Conservation (phyloP, 2,888 invertebrate genomes). For the Isotomurus palustris region DNA sequence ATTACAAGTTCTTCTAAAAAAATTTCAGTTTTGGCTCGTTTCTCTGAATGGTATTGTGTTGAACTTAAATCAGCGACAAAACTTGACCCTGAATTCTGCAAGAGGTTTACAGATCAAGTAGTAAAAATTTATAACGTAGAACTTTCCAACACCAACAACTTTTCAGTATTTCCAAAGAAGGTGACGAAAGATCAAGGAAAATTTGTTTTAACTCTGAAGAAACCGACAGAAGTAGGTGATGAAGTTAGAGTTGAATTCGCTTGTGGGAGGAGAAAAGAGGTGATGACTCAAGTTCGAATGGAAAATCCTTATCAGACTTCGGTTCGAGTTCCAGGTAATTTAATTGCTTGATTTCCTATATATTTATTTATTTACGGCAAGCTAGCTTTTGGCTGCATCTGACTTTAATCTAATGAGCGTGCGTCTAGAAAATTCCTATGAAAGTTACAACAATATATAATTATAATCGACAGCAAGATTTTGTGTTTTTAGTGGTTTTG, state of each 20-base stretch:
- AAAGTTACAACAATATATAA: too few species aligned
- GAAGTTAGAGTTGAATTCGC: conserved; percentile 34
- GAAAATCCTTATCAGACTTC: conserved; percentile 41
- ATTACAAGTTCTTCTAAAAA: background rate
- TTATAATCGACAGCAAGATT: too few species aligned
- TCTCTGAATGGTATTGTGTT: conserved; percentile 43
- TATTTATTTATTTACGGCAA: background rate
- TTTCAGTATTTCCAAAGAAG: conserved; percentile 45
- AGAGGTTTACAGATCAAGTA: conserved; percentile 44
- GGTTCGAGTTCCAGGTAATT: conserved; percentile 41
- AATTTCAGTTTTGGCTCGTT: conserved; percentile 39
- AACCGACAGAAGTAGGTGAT: conserved; percentile 31
- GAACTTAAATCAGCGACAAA: conserved; percentile 41
- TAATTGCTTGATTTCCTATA: background rate
- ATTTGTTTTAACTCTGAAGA: conserved; percentile 40
- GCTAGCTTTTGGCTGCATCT: background rate
- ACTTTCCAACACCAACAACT: conserved; percentile 37
- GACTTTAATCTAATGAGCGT: too few species aligned
- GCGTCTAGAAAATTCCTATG: too few species aligned
- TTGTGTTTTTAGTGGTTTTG: too few species aligned
- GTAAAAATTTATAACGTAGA: conserved; percentile 43
- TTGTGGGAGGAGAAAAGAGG: conserved; percentile 25
- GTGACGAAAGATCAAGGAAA: conserved; percentile 42
- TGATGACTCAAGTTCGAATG: conserved; percentile 20
- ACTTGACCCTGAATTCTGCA: conserved; percentile 42